A percentile compares a stretch with the other conserved stretches of the same genome.
Evolutionary conservation across 2,113 vertebrate genomes (phyloP).

Genomic region (crab-eating macaque (Macaca fascicularis)): T2T-MFA8v1.1 NC_088375.1:133788001-133788500

Average conservation of each 20-base stretch:
- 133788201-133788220: not conserved
- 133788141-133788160: slow-evolving; percentile 22
- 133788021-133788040: not conserved
- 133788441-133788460: not conserved
- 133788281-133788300: slow-evolving; percentile 3
- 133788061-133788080: not conserved
- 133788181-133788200: slow-evolving; percentile 1
- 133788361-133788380: too few relatives aligned
- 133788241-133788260: slow-evolving; percentile 25
- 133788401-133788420: not conserved
- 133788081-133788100: not conserved
- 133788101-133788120: not conserved
- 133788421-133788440: not conserved
- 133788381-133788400: not conserved
- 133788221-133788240: not conserved
- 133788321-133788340: not conserved
- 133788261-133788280: slow-evolving; percentile 47
- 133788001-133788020: not conserved
- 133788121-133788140: not conserved
- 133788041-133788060: slow-evolving; percentile 13
- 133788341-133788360: not conserved
- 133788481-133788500: not conserved
- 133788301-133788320: not conserved
- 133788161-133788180: not conserved
- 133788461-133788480: not conserved